Evolutionary conservation across 2,113 vertebrate genomes (phyloP), one percentile per base, ranked within the genome.

Genomic region (Chionodraco myersi): DNA sequence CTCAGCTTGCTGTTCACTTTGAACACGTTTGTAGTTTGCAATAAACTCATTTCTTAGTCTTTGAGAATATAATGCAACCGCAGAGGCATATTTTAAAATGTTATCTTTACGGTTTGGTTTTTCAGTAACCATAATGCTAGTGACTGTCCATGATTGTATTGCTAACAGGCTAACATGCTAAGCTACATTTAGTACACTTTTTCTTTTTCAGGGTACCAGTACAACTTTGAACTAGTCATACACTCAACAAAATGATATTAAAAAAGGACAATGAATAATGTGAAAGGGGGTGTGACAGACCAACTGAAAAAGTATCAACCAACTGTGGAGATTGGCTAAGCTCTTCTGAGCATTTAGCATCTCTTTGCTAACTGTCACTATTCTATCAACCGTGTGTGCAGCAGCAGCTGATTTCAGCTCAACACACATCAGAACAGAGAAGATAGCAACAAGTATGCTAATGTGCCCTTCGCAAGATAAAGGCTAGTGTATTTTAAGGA

Each of bases 401-500:
- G 8, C 36, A 41, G 36, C 36, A 41, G 36, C 36, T 41, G 36
- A 41, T 41, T 41, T 6, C 36, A 41, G 36, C 36, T 41, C 36
- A 41, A 6, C 36, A 6, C 6, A 41, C 6, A 41, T 41, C 36
- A 21, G 30, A 30, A 30, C 3, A 30, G 4, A 30, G 3, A 6
- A 67, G 62, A 62, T 45, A 63, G 72, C 60, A 18, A 16, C 44
- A 15, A 23, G 53, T 18, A 61, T 36, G 78, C 56, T 11, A 5
- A 15, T 58, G 78, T 79, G 62, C 48, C 53, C 15, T 61, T 65
- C 45, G 18, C 57, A 52, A 53, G 61, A 6, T 54, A 57, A 75
- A 64, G 11, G 49, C 15, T 3, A 11, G 0, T 16, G 1, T 8
- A 21, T 53, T 44, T 36, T 56, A 3, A 9, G 11, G 14, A 13